A percentile compares a stretch with the other conserved stretches of the same genome.
Evolutionary conservation across 2,888 invertebrate species (phyloP).

Genomic region (Osedax frankpressi): DNA sequence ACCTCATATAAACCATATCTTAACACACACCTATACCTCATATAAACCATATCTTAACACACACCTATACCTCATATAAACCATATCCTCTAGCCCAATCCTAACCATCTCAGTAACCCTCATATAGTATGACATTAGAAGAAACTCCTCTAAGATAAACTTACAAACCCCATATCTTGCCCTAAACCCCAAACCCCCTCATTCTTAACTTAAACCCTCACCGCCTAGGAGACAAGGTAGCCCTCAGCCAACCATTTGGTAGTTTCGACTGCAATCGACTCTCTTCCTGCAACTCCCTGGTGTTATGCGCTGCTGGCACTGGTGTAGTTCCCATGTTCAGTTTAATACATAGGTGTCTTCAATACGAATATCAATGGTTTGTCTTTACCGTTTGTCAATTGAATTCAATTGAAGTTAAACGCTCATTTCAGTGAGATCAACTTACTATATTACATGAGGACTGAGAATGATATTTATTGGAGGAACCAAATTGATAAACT

Average conservation of each 20-base stretch:
- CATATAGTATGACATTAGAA: no score
- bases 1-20: no score
- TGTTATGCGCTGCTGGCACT: background rate
- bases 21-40: no score
- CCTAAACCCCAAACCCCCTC: no score
- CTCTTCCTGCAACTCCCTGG: background rate
- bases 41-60: no score
- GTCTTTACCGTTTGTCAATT: background rate
- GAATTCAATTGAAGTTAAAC: background rate
- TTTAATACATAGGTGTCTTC: background rate
- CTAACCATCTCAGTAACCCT: no score
- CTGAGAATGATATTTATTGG: background rate
- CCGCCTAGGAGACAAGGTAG: background rate
- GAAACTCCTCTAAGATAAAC: no score
- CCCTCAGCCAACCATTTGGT: background rate
- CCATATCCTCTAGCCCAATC: no score
- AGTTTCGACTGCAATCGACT: background rate
- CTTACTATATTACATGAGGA: background rate
- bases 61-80: no score
- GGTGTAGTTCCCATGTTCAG: background rate
- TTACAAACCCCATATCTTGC: no score
- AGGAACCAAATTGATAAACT: background rate
- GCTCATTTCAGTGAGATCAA: background rate
- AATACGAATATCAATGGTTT: background rate
- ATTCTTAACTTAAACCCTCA: no score